Base-by-base conservation (phyloP, 2,888 invertebrate genomes). In the Cataglyphis cursor region DNA sequence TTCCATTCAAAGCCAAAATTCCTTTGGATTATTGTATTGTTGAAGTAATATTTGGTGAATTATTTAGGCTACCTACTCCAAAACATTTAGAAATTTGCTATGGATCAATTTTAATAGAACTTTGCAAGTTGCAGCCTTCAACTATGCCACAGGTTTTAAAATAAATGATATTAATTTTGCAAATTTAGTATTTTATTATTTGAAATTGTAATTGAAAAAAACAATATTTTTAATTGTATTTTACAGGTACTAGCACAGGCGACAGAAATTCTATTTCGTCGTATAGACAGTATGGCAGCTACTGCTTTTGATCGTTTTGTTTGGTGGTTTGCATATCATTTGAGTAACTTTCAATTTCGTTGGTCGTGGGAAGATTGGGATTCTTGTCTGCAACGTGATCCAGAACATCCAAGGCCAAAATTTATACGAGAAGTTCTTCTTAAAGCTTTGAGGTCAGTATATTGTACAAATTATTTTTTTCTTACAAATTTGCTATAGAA, bases 341-440 rank as follows among this genome's bases (percentile, higher is more conserved):
- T 99, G 95, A 99, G 99, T 95, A 99, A 99, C 95, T 99, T 99
- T 95, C 99, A 99, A 95, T 99, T 99, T 95, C 97, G 99, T 76
- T 99, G 99, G 99, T 98, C 98, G 2, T 99, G 99, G 99, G 98
- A 98, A 89, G 99, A 99, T 93, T 99, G 99, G 99, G 97, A 98
- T 93, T 97, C 97, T 18, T 98, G 98, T 92, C 95, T 98, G n/a
- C 96, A 97, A 87, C 95, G 98, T 35, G 98, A 98, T 93, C 94
- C 96, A 0, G 98, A 99, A 92, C 98, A 98, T 95, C 99, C 99
- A 0, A 97, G 99, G 91, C 98, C 99, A 0, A 97, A 99, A 93
- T 99, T 99, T 95, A 97, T 99, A 80, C 96, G 97, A 88, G 99
- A 99, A 95, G 98, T 98, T 24, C 96, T 99, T 82, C 96, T 97